phyloP scores from a whole-genome alignment of 2,888 invertebrate species.

The Hylaea fasciaria region DNA sequence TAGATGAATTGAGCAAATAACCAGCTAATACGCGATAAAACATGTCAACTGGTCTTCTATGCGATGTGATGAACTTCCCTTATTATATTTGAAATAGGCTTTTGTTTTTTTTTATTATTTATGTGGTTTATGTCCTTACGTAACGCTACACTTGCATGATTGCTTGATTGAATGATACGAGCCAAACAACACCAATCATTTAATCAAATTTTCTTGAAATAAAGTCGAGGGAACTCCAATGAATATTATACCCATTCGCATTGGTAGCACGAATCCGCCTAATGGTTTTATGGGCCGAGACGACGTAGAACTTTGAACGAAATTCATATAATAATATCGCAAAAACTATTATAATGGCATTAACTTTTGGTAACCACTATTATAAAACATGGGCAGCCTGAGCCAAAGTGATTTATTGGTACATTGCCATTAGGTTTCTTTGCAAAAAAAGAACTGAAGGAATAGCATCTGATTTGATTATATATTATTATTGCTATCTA shows the following conservation, averaged over 20 bases:
- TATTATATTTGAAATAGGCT: too few species aligned
- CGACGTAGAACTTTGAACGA: slow-evolving; percentile 32
- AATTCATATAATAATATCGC: slow-evolving; percentile 55
- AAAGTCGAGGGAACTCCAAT: slow-evolving; percentile 3
- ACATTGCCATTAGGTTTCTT: slow-evolving; percentile 21
- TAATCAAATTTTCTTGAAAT: neutral
- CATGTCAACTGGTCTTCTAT: neutral
- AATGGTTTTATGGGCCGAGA: slow-evolving; percentile 30
- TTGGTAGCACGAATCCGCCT: slow-evolving; percentile 21
- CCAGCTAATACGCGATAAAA: too few species aligned
- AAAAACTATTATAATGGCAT: slow-evolving; percentile 49
- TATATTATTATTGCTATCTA: slow-evolving; percentile 33
- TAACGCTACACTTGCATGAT: too few species aligned
- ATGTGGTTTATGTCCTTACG: too few species aligned
- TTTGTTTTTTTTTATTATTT: too few species aligned
- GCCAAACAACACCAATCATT: too few species aligned
- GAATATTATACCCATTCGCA: slow-evolving; percentile 17
- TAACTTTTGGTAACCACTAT: slow-evolving; percentile 28
- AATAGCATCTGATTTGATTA: slow-evolving; percentile 36
- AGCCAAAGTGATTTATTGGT: slow-evolving; percentile 37
- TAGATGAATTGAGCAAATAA: too few species aligned
- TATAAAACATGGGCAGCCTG: slow-evolving; percentile 28
- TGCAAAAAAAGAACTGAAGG: slow-evolving; percentile 19
- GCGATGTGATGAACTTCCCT: too few species aligned
- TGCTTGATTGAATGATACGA: too few species aligned